Evolutionary conservation across 92 coral and sea anemone species (phyloP).

Genomic region (Pocillopora grandis): DNA sequence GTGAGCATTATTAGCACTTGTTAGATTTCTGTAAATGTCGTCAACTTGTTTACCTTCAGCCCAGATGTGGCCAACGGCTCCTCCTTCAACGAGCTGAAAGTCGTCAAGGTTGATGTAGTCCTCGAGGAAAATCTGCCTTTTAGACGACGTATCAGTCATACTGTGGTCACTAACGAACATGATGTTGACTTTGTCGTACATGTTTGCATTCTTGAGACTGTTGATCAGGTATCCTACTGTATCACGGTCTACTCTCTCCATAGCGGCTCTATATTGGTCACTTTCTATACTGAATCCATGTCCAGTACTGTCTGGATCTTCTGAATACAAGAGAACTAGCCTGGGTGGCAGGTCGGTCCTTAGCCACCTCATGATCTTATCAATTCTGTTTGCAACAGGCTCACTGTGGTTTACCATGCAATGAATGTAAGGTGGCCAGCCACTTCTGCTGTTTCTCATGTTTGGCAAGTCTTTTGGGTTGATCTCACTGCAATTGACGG

Average conservation of each 20-base stretch:
- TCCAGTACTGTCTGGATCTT: constrained; percentile 71
- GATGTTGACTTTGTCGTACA: constrained; percentile 77
- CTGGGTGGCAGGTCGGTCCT: constrained; percentile 66
- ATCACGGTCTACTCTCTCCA: constrained; percentile 70
- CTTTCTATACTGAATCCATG: constrained; percentile 70
- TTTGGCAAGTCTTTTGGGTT: constrained; percentile 42
- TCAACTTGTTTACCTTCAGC: constrained; percentile 59
- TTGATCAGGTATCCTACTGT: constrained; percentile 80
- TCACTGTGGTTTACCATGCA: constrained; percentile 66
- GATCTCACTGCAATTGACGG: constrained; percentile 59
- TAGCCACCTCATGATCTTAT: constrained; percentile 75
- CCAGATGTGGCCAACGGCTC: constrained; percentile 78
- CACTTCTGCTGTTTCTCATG: constrained; percentile 52
- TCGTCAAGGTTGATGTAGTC: constrained; percentile 58
- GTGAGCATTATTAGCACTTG: constrained; percentile 51
- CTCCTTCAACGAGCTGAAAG: constrained; percentile 54
- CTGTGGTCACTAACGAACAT: constrained; percentile 90
- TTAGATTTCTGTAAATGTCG: constrained; percentile 73
- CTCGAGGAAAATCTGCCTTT: constrained; percentile 65
- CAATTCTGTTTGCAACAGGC: constrained; percentile 65
- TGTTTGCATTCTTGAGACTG: constrained; percentile 61
- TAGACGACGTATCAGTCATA: constrained; percentile 73
- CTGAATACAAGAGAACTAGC: constrained; percentile 71
- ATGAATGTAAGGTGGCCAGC: constrained; percentile 71
- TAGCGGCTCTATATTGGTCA: constrained; percentile 55